Conservation (phyloP, 2,797 vertebrate genomes). For the Coreius guichenoti region DNA sequence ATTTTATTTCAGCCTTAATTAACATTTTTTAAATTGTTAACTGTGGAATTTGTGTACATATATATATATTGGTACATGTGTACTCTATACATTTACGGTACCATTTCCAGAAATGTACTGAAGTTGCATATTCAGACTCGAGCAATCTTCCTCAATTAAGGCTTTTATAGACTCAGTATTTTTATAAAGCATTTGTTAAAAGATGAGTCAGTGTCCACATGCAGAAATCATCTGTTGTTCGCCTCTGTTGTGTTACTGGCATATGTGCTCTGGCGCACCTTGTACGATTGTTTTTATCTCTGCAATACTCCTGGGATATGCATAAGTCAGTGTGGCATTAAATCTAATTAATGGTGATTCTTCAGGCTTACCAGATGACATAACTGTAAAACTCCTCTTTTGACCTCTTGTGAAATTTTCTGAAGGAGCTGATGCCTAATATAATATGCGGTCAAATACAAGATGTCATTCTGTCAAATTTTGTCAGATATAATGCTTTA, state of each 20-base stretch:
- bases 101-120: too few species aligned
- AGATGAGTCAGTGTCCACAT: not conserved
- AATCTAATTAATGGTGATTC: slow-evolving; percentile 41
- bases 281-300: slow-evolving; percentile 24
- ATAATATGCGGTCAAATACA: not conserved
- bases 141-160: not conserved
- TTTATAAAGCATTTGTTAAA: not conserved
- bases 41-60: not conserved
- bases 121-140: not conserved
- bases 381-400: not conserved
- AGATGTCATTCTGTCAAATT: not conserved
- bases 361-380: not conserved
- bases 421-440: slow-evolving; percentile 6
- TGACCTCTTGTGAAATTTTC: not conserved
- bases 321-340: slow-evolving; percentile 27
- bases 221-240: not conserved
- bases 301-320: slow-evolving; percentile 14
- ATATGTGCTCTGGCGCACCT: slow-evolving; percentile 31
- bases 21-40: not conserved
- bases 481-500: not conserved
- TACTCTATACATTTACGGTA: not conserved
- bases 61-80: not conserved
- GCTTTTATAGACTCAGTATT: not conserved
- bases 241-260: slow-evolving; percentile 16
- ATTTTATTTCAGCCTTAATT: not conserved